Evolutionary conservation across 2,797 vertebrate species (phyloP), one percentile per base, ranked within the genome.

Genomic region (Taenioides sp.): DNA sequence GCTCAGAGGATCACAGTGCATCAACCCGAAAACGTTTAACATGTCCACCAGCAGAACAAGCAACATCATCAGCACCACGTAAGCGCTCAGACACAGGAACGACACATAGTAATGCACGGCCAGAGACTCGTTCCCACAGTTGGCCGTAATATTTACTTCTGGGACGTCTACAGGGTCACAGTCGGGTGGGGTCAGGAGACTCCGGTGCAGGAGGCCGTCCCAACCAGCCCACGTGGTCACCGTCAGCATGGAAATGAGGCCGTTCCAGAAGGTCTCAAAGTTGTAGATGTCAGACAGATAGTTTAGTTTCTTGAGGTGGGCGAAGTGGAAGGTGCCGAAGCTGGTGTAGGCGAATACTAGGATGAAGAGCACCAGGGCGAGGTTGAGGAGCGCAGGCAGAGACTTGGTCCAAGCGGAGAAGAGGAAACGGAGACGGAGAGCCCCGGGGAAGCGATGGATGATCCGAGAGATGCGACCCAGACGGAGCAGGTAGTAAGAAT

Each of bases 1-100:
- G n/a, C 49, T 67, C 65, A 67, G 65, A n/a, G 65, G 65, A 31
- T 67, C 50, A 31, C 20, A 16, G 20, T 20, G 34, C n/a, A 37
- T 37, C 28, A 4, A 12, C 7, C 27, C 49, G 3, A 55, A 55
- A 14, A 55, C 5, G 5, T 67, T 67, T n/a, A 67, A 11, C 18
- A 67, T 22, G 20, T 67, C 65, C 50, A 67, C 12, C 9, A 67
- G 20, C 1, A 67, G 18, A 9, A 37, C 49, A 20, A 67, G 27
- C 18, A 67, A 9, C 49, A 55, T 22, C 27, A 22, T 10, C 52
- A 67, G 31, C 65, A 67, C 20, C 65, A 67, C 49, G 5, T 34
- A 67, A 7, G 10, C 2, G 10, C 27, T 55, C 27, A 67, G 18
- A 5, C 27, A 18, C 14, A 67, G 1, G 50, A 55, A 67, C 2